Percentiles rank a stretch among this genome's conserved stretches.
These are phyloP conservation scores for Rhagonycha fulva DNA, from an alignment of 2,888 invertebrate genomes.

Conservation along the genomic window DNA sequence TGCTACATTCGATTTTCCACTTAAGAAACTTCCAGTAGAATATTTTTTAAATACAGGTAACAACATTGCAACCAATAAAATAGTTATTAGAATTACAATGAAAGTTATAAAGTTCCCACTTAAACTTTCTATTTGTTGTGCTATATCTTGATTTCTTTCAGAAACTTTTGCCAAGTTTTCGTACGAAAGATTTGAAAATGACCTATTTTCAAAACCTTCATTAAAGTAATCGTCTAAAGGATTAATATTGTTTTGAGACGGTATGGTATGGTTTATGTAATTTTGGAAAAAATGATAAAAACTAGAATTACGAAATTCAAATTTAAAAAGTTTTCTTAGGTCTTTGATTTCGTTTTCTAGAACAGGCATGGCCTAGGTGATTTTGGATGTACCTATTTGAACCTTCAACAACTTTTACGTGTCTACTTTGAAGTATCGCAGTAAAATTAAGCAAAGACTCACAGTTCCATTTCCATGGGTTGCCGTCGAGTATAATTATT, in stretches of 20 bases:
- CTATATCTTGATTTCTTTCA: not conserved
- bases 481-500: conserved; percentile 5
- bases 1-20: not conserved
- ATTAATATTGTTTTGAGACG: not conserved
- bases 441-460: conserved; percentile 9
- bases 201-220: not conserved
- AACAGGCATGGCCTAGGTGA: conserved; percentile 9
- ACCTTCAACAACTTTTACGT: not conserved
- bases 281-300: conserved; percentile 14
- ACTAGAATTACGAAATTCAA: conserved; percentile 1
- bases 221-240: not conserved
- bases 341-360: not conserved
- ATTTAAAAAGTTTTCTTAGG: not conserved
- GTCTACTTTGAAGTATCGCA: not conserved
- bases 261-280: not conserved
- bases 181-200: not conserved
- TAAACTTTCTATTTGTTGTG: not conserved
- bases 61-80: not conserved
- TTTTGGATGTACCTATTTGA: not conserved
- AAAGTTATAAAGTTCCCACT: not conserved
- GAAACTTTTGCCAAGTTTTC: not conserved
- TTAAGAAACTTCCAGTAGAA: not conserved
- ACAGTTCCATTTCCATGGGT: conserved; percentile 26
- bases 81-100: not conserved
- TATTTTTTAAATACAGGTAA: not conserved